A percentile compares a stretch with the other conserved stretches of the same genome.
phyloP scores from a whole-genome alignment of 2,888 invertebrate species.

The Cecidostiba fungosa region DNA sequence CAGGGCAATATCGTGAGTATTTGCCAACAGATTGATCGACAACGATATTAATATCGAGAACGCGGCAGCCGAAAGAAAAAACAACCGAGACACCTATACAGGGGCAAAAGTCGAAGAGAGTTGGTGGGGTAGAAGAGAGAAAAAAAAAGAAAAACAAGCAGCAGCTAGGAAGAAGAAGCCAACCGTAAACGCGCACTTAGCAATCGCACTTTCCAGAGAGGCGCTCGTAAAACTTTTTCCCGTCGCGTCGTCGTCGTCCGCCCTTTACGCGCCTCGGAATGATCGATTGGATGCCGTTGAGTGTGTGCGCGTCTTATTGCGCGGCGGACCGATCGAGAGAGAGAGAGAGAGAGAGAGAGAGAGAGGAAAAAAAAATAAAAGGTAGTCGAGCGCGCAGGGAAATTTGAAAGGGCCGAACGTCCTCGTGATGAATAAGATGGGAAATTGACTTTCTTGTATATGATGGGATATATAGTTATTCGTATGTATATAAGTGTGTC shows the following conservation, averaged over 20 bases:
- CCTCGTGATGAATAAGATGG: conserved; percentile 14
- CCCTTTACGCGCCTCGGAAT: conserved; percentile 30
- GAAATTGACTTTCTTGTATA: not conserved
- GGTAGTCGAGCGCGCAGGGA: conserved; percentile 1
- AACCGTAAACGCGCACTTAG: conserved; percentile 52
- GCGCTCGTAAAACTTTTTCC: conserved; percentile 50
- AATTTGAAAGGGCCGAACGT: conserved; percentile 8
- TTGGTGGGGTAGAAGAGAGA: not conserved
- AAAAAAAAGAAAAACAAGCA: not conserved
- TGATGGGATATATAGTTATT: not conserved
- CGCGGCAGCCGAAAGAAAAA: not conserved
- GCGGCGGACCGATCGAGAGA: not conserved
- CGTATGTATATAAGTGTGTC: not conserved
- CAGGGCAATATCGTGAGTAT: not conserved
- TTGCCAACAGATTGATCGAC: conserved; percentile 9
- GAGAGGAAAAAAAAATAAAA: not conserved
- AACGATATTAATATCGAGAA: conserved; percentile 5
- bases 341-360: not conserved
- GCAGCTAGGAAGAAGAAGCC: not conserved
- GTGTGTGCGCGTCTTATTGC: conserved; percentile 30
- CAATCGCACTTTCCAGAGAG: conserved; percentile 51
- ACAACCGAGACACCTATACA: not conserved
- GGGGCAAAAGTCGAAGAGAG: not conserved
- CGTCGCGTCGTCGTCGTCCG: not conserved
- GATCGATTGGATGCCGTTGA: conserved; percentile 40